Percentiles rank a stretch among this genome's conserved stretches.
phyloP scores from a whole-genome alignment of 2,888 invertebrate genomes.

The Protophormia terraenovae region DNA sequence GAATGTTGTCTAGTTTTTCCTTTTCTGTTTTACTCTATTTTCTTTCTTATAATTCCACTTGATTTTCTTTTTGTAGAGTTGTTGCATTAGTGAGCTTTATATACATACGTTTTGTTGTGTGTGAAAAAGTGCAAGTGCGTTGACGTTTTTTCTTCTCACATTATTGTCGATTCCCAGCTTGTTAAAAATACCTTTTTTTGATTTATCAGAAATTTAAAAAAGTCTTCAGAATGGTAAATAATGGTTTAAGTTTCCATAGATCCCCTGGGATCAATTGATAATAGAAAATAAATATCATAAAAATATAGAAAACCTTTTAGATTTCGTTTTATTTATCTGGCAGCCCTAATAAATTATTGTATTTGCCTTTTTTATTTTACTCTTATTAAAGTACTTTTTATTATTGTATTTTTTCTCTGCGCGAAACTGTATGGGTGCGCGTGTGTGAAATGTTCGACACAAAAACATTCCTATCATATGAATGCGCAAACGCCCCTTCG shows the following conservation, averaged over 20 bases:
- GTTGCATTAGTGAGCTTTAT: background rate
- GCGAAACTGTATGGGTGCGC: background rate
- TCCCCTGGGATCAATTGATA: too few relatives aligned
- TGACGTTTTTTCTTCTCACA: slow-evolving; percentile 49
- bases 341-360: background rate
- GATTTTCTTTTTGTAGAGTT: slow-evolving; percentile 21
- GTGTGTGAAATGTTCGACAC: background rate
- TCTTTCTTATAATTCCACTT: slow-evolving; percentile 3
- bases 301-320: too few relatives aligned
- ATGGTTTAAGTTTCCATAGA: too few relatives aligned
- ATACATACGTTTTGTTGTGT: slow-evolving; percentile 11
- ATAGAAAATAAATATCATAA: too few relatives aligned
- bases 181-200: too few relatives aligned
- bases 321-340: too few relatives aligned
- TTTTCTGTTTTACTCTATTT: slow-evolving; percentile 21
- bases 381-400: slow-evolving; percentile 30
- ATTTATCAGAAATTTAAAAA: too few relatives aligned
- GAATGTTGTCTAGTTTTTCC: slow-evolving; percentile 37
- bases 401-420: background rate
- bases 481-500: slow-evolving; percentile 69
- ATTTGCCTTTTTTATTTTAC: slow-evolving; percentile 3
- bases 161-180: slow-evolving; percentile 16
- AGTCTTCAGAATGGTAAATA: too few relatives aligned
- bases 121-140: slow-evolving; percentile 62
- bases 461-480: slow-evolving; percentile 70